phyloP scores from a whole-genome alignment of 2,797 vertebrate species.

The Enteromius argenteus region DNA sequence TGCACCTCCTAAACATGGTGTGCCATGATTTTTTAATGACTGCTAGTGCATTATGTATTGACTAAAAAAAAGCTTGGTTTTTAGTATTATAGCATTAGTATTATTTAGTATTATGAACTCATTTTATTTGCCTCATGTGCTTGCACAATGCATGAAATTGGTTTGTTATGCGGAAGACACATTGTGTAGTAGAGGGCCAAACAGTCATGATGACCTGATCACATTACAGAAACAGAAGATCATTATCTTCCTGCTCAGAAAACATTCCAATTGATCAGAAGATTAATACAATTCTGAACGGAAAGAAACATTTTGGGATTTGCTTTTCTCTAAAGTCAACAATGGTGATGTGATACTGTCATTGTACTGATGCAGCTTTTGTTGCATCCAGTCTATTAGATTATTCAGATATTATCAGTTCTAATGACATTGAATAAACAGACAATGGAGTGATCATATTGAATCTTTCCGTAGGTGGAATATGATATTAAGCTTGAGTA shows the following conservation, averaged over 20 bases:
- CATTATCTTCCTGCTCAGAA: neutral
- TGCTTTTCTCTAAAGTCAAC: neutral
- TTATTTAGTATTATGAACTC: neutral
- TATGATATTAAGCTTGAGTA: constrained; percentile 36
- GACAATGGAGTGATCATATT: neutral
- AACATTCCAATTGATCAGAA: neutral
- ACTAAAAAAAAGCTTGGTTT: neutral
- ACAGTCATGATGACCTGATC: neutral
- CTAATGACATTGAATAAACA: neutral
- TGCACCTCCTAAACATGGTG: neutral
- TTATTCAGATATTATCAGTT: constrained; percentile 3
- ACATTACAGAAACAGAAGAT: neutral
- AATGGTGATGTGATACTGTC: neutral
- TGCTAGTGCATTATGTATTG: neutral
- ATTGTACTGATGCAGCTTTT: neutral
- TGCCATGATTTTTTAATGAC: neutral
- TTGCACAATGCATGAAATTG: neutral
- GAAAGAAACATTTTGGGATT: neutral
- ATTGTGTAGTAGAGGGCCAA: neutral
- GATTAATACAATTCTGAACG: neutral
- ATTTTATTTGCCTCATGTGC: neutral
- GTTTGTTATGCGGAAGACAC: neutral
- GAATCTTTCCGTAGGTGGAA: constrained; percentile 5
- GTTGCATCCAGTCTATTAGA: neutral
- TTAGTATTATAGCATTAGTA: neutral